Evolutionary conservation across 2,113 vertebrate genomes (phyloP).

Genomic region (Pseudonaja textilis): DNA sequence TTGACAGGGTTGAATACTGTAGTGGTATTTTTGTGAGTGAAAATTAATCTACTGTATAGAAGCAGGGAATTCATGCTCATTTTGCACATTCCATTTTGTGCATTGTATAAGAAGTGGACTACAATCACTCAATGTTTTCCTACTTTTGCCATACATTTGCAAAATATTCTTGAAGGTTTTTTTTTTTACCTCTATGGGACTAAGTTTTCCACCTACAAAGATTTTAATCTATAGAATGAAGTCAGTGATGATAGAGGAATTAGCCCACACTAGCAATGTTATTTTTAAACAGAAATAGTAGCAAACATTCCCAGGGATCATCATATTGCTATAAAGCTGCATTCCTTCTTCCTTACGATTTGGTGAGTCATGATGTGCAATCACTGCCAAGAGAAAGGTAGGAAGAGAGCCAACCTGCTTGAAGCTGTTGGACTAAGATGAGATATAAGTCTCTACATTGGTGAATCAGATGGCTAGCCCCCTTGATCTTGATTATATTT

Average conservation of each 20-base stretch:
- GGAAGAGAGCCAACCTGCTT: not conserved
- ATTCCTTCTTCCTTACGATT: constrained; percentile 25
- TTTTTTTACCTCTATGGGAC: accelerated
- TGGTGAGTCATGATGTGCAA: constrained; percentile 21
- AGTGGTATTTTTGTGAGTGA: not conserved
- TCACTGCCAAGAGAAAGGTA: not conserved
- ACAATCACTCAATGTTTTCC: not conserved
- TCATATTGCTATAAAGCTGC: not conserved
- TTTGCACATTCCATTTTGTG: not conserved
- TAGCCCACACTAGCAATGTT: not conserved
- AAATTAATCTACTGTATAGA: not conserved
- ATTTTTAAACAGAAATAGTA: constrained; percentile 15
- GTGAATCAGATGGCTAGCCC: not conserved
- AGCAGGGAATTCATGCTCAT: not conserved
- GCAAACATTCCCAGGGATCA: not conserved
- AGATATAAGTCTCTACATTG: not conserved
- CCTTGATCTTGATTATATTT: not conserved
- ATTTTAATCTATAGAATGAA: not conserved
- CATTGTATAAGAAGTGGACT: not conserved
- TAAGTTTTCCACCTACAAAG: not conserved
- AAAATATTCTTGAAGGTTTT: not conserved
- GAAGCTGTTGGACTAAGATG: constrained; percentile 28
- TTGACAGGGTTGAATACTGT: not conserved
- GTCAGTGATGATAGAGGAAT: not conserved
- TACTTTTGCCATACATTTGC: not conserved